These are phyloP conservation scores for Venusia cambrica DNA, from an alignment of 2,888 invertebrate genomes.

Conservation along the genomic window DNA sequence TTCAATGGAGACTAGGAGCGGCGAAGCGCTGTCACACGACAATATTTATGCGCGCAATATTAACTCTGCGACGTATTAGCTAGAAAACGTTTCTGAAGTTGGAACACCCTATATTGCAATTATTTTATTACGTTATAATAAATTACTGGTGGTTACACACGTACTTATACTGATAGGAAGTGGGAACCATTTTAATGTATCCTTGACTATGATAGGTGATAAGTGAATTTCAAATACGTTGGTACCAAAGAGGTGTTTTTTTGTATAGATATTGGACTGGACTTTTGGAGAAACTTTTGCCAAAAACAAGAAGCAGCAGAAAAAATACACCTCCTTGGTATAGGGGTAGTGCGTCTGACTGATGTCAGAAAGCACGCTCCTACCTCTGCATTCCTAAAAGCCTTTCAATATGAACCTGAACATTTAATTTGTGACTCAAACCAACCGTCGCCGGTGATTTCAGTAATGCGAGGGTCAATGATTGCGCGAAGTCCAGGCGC, in stretches of 20 bases:
- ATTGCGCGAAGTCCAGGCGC: conserved; percentile 58
- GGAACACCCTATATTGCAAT: conserved; percentile 27
- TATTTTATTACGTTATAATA: conserved; percentile 27
- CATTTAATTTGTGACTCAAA: conserved; percentile 39
- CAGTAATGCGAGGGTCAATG: conserved; percentile 48
- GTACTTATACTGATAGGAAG: too few relatives aligned
- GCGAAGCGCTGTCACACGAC: conserved; percentile 72
- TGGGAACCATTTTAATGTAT: too few relatives aligned
- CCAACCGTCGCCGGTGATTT: conserved; percentile 46
- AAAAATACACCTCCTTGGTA: too few relatives aligned
- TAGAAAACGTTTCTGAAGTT: conserved; percentile 53
- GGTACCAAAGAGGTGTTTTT: too few relatives aligned
- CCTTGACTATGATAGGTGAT: too few relatives aligned
- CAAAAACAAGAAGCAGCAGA: too few relatives aligned
- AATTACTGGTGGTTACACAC: conserved; percentile 9
- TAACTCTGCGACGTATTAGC: conserved; percentile 69
- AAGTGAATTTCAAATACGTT: too few relatives aligned
- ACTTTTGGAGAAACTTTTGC: too few relatives aligned
- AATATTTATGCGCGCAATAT: conserved; percentile 81
- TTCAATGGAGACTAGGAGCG: conserved; percentile 76
- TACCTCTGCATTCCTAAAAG: too few relatives aligned
- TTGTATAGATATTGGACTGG: too few relatives aligned
- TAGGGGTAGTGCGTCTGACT: too few relatives aligned
- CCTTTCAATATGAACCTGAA: conserved; percentile 17
- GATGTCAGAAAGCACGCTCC: too few relatives aligned